A percentile compares a stretch with the other conserved stretches of the same genome.
Evolutionary conservation across 2,113 vertebrate species (phyloP).

Genomic region (Craseonycteris thonglongyai): DNA sequence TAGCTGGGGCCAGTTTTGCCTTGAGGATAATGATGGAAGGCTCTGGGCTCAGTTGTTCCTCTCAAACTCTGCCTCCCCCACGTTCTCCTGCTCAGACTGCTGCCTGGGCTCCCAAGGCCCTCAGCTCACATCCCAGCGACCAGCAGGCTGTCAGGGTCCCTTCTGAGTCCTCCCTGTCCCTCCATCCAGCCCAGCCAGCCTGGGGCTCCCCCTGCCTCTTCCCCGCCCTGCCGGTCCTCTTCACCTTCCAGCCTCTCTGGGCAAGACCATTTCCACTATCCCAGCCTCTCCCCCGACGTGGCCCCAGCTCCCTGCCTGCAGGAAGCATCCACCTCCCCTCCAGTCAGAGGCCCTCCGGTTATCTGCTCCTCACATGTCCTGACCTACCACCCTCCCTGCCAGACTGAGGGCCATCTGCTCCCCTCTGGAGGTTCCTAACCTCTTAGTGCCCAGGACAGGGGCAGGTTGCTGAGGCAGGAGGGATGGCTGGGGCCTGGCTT

Average conservation of each 20-base stretch:
- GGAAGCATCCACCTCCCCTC: background rate
- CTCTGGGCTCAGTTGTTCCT: background rate
- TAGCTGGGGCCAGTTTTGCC: background rate
- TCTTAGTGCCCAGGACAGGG: background rate
- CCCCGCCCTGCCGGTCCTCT: background rate
- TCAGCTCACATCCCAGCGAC: background rate
- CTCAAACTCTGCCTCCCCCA: background rate
- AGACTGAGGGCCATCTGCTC: background rate
- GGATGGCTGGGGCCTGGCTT: background rate
- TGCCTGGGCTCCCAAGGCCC: background rate
- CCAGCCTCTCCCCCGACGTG: accelerated
- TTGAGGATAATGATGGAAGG: background rate
- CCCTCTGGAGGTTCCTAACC: background rate
- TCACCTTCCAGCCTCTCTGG: background rate
- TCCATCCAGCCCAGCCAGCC: background rate
- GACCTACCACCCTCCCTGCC: background rate
- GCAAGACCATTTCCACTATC: background rate
- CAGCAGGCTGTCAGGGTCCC: background rate
- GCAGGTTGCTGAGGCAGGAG: background rate
- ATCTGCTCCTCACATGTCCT: background rate
- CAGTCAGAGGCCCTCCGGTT: background rate
- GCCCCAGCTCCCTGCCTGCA: background rate
- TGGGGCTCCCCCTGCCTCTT: background rate
- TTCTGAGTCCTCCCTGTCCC: too few species aligned
- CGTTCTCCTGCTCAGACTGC: background rate